Conservation (phyloP, 2,888 invertebrate species). For the Lymantria dispar region DNA sequence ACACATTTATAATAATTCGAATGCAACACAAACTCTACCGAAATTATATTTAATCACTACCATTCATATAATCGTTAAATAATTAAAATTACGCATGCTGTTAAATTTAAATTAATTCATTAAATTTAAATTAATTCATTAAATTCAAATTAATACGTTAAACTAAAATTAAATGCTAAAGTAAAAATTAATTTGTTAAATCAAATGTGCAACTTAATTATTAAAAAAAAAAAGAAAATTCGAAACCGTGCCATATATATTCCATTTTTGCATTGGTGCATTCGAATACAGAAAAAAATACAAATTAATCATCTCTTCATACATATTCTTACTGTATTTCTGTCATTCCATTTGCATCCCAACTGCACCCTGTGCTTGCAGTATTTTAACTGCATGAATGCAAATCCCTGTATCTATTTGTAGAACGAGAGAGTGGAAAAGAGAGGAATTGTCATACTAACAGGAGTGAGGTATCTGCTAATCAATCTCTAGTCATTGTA, state of each 20-base stretch:
- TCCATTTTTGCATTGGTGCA: background rate
- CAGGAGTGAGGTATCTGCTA: background rate
- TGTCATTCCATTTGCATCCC: background rate
- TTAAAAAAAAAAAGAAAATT: background rate
- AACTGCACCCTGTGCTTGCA: background rate
- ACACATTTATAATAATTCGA: constrained; percentile 8
- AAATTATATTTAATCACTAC: constrained; percentile 4
- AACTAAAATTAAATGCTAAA: background rate
- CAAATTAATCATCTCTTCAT: background rate
- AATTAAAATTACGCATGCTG: background rate
- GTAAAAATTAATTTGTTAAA: background rate
- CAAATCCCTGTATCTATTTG: background rate
- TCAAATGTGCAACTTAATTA: constrained; percentile 20
- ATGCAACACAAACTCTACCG: constrained; percentile 32
- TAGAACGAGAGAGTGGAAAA: background rate
- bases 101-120: background rate
- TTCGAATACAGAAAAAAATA: background rate
- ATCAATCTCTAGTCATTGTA: too few species aligned
- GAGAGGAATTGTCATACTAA: background rate
- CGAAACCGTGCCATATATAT: constrained; percentile 23
- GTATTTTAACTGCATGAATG: background rate
- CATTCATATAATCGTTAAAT: constrained; percentile 2
- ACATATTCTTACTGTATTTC: background rate
- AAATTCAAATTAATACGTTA: background rate
- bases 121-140: background rate